Percentiles rank a stretch among this genome's conserved stretches.
Evolutionary conservation across 30 jellyfish, hydroid and myxozoan genomes (phyloP).

Genomic region (Turritopsis rubra): DNA sequence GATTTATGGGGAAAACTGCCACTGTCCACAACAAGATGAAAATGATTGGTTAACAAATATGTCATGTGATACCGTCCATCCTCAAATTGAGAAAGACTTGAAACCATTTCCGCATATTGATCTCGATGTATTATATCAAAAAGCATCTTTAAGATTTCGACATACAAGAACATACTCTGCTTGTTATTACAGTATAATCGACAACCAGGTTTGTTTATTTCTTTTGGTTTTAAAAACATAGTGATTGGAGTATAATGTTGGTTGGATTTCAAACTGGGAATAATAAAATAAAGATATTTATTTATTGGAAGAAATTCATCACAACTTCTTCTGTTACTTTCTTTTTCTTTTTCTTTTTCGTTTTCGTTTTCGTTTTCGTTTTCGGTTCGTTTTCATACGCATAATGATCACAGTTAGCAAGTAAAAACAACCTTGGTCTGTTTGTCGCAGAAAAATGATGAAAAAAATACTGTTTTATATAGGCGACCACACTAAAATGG

Average conservation of each 20-base stretch:
- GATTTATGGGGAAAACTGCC: slow-evolving; percentile 48
- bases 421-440: too few relatives aligned
- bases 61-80: slow-evolving; percentile 45
- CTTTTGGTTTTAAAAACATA: not conserved
- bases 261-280: not conserved
- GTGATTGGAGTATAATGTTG: not conserved
- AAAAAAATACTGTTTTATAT: too few relatives aligned
- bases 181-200: slow-evolving; percentile 55
- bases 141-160: slow-evolving; percentile 33
- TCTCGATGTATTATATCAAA: slow-evolving; percentile 32
- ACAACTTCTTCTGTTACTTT: too few relatives aligned
- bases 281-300: too few relatives aligned
- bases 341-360: too few relatives aligned
- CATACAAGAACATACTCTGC: slow-evolving; percentile 26
- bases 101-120: slow-evolving; percentile 49
- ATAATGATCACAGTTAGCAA: too few relatives aligned
- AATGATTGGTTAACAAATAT: slow-evolving; percentile 39
- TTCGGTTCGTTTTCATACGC: too few relatives aligned
- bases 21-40: slow-evolving; percentile 57
- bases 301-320: too few relatives aligned
- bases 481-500: too few relatives aligned
- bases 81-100: slow-evolving; percentile 52
- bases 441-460: too few relatives aligned
- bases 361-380: too few relatives aligned
- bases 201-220: slow-evolving; percentile 37